Percentiles rank a stretch among this genome's conserved stretches.
phyloP scores from a whole-genome alignment of 2,888 invertebrate species.

The Caenorhabditis wallacei region DNA sequence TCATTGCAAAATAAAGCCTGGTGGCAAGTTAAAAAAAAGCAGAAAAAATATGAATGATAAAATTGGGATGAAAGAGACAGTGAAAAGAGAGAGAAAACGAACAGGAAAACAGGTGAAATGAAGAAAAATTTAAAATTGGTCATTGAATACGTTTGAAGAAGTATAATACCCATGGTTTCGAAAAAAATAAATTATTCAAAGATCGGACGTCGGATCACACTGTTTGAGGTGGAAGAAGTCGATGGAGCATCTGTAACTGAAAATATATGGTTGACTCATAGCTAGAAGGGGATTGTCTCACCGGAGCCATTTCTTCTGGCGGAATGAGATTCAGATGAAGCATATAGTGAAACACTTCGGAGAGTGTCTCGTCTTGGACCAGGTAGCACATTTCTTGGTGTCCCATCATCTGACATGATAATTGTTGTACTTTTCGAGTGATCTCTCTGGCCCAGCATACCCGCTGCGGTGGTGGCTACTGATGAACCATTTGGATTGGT shows the following conservation, averaged over 20 bases:
- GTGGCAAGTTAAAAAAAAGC: constrained; percentile 6
- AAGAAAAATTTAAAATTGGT: background rate
- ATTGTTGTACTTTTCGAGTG: constrained; percentile 49
- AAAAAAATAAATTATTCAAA: constrained; percentile 54
- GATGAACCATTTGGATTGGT: constrained; percentile 27
- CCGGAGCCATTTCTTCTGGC: constrained; percentile 49
- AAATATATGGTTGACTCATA: background rate
- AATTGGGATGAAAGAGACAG: background rate
- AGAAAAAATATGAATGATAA: background rate
- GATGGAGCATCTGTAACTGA: constrained; percentile 44
- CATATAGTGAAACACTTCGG: constrained; percentile 44
- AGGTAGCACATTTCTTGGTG: constrained; percentile 26
- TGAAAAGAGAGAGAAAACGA: background rate
- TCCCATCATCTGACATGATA: constrained; percentile 27
- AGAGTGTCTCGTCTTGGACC: constrained; percentile 37
- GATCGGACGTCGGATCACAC: constrained; percentile 46
- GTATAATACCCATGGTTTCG: constrained; percentile 41
- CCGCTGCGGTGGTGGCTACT: constrained; percentile 51
- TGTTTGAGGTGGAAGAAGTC: constrained; percentile 39
- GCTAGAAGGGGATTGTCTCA: background rate
- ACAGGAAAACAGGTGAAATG: background rate
- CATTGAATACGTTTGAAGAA: background rate
- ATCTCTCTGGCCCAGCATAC: constrained; percentile 50
- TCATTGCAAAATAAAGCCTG: constrained; percentile 42
- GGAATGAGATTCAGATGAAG: constrained; percentile 43